Base-by-base conservation (phyloP, 53 echinoderm and acorn worm genomes). In the Stichopus horrens region DNA sequence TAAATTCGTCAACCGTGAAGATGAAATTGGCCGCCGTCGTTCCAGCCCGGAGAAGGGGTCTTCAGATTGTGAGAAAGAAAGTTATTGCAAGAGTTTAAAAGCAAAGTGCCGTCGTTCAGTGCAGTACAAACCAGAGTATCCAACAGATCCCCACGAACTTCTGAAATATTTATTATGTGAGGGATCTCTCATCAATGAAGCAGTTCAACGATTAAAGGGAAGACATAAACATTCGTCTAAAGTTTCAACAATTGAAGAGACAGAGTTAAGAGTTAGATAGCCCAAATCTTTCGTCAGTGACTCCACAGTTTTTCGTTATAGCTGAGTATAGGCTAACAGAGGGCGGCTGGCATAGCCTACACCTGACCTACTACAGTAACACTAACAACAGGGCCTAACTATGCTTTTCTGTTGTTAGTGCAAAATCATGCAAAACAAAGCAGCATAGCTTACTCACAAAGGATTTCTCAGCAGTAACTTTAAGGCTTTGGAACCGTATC, bases 121-220 rank as follows among this genome's bases (percentile, higher is more conserved):
- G 37, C 52, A 85, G 66, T 66, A 85, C 63, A 54, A 59, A 11
- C 21, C 63, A 23, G 20, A 85, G 14, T 89, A 80, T 77, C 89
- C 79, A n/a, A 68, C 86, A 21, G 63, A 90, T 76, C 86, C 90
- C 14, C 90, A 90, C 55, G 23, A 90, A 67, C 76, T 90, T 23
- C 58, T 90, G 19, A 76, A 86, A 77, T 76, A 77, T 51, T 57
- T 90, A 11, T 52, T 90, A 65, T 76, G 60, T 21, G 76, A 90
- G 16, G 90, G 90, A 23, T 75, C 86, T 76, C 54, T 90, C 18
- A 65, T 90, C 11, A 86, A 86, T 11, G 90, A 86, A 52, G 90
- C 90, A 18, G 90, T 90, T 10, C n/a, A 86, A 58, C 75, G 90
- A 58, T 76, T 90, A 19, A 86, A 76, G 55, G 53, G 18, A 54